These are phyloP conservation scores for Noctua comes DNA, from an alignment of 2,888 invertebrate genomes.

Conservation along the genomic window DNA sequence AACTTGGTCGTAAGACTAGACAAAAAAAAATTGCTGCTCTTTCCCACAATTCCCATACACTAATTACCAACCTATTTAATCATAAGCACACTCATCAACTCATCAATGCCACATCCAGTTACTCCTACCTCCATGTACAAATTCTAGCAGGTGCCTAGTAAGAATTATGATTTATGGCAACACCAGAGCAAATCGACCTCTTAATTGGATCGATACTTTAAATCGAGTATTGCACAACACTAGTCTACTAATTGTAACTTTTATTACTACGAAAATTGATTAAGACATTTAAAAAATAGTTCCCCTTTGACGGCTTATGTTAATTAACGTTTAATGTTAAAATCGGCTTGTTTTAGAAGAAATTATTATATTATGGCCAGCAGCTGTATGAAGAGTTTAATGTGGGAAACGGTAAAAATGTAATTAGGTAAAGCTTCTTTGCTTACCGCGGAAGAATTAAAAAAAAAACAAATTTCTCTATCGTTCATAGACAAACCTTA, in stretches of 20 bases:
- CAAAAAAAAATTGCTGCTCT: no score
- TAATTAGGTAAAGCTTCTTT: slow-evolving; percentile 20
- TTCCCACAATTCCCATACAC: not conserved
- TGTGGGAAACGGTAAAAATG: slow-evolving; percentile 33
- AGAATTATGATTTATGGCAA: slow-evolving; percentile 83
- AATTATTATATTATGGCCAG: slow-evolving; percentile 33
- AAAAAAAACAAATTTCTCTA: not conserved
- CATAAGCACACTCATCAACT: slow-evolving; percentile 3
- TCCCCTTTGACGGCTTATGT: slow-evolving; percentile 62
- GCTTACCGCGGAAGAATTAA: not conserved
- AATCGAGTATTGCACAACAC: slow-evolving; percentile 76
- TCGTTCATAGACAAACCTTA: not conserved
- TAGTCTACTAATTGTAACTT: slow-evolving; percentile 64
- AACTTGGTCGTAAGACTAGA: no score
- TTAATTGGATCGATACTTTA: slow-evolving; percentile 79
- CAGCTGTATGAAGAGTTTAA: slow-evolving; percentile 21
- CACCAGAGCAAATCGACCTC: slow-evolving; percentile 84
- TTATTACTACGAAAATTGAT: slow-evolving; percentile 70
- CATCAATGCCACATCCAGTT: slow-evolving; percentile 71
- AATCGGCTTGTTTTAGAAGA: slow-evolving; percentile 62
- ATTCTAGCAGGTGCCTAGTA: slow-evolving; percentile 76
- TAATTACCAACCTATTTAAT: slow-evolving; percentile 6
- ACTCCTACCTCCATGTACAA: slow-evolving; percentile 55
- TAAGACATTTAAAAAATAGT: slow-evolving; percentile 65
- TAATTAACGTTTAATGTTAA: slow-evolving; percentile 63